A percentile compares a stretch with the other conserved stretches of the same genome.
These are phyloP conservation scores for Pseudochirops corinnae DNA, from an alignment of 2,797 vertebrate species.

Conservation along the genomic window DNA sequence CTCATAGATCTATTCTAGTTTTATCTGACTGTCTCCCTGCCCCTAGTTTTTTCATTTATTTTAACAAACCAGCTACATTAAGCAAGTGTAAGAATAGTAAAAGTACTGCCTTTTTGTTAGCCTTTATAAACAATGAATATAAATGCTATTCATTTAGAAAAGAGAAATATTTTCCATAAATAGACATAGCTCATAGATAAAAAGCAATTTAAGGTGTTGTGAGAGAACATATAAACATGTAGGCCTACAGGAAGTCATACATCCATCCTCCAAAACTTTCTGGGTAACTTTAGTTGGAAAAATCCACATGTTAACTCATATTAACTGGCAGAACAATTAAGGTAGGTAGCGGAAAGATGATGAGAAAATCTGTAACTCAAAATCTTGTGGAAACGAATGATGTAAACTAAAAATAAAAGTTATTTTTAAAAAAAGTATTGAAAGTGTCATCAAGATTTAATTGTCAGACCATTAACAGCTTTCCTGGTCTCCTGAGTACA, in stretches of 20 bases:
- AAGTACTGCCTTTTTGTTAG: too few species aligned
- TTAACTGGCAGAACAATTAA: background rate
- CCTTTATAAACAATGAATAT: too few species aligned
- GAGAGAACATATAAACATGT: too few species aligned
- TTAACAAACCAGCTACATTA: background rate
- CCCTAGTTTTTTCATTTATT: background rate
- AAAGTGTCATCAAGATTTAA: background rate
- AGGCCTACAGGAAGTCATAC: background rate
- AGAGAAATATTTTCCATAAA: background rate
- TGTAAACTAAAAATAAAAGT: too few species aligned
- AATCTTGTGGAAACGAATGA: too few species aligned
- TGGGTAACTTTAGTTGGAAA: background rate
- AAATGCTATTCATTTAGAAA: background rate
- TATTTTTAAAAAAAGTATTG: too few species aligned
- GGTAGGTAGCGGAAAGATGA: too few species aligned
- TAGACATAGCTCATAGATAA: too few species aligned
- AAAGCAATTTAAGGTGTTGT: background rate
- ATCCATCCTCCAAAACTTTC: fast-evolving
- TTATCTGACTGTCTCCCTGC: background rate
- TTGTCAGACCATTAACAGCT: background rate
- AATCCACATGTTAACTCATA: background rate
- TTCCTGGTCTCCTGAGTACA: background rate
- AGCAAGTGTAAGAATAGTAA: background rate
- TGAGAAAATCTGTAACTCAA: too few species aligned
- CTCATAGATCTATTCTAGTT: background rate